Evolutionary conservation across 1,140 invertebrate species (phyloP), one percentile per base, ranked within the genome.

Genomic region (Bicyclus anynana): DNA sequence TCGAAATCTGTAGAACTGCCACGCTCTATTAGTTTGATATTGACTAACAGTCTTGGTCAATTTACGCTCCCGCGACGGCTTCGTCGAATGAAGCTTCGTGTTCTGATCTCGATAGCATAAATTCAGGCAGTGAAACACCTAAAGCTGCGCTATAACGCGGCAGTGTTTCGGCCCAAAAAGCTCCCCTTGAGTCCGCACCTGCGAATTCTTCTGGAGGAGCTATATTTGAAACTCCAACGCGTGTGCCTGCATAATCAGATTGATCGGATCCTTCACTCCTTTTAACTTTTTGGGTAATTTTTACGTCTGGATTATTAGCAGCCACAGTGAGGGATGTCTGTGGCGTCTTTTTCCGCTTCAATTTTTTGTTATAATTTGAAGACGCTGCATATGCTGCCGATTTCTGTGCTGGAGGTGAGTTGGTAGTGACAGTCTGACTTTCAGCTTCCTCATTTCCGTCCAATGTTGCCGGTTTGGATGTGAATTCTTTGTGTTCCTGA

Each of bases 31-130:
- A 75, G 75, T 65, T 75, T 51, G 68, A 49, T 62, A 58, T 80
- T 83, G 75, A 67, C 69, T 74, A 82, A 77, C 63, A 73, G 66
- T 44, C 47, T 60, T 27, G 52, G 26, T 52, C 53, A 62, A 67
- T 61, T 70, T 87, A 88, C 68, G 72, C 82, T 58, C 80, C 78
- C n/a, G 80, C 79, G 48, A 88, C 78, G n/a, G 64, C 69, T 68
- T 91, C 91, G 66, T 94, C 93, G 67, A 94, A 94, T 44, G 91
- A 90, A 58, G 80, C 83, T 76, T 94, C 93, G 52, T 92, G 91
- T 40, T 93, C 92, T 20, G 93, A 93, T 69, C 90, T 91, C 29
- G 90, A 83, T 20, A 94, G 67, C 93, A 94, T 94, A 68, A 91
- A 94, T 55, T 89, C 90, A 0, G 93, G 93, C 33, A 94, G 77